A percentile compares a stretch with the other conserved stretches of the same genome.
These are phyloP conservation scores for Nasonia giraulti DNA, from an alignment of 1,140 invertebrate species.

Conservation along the genomic window DNA sequence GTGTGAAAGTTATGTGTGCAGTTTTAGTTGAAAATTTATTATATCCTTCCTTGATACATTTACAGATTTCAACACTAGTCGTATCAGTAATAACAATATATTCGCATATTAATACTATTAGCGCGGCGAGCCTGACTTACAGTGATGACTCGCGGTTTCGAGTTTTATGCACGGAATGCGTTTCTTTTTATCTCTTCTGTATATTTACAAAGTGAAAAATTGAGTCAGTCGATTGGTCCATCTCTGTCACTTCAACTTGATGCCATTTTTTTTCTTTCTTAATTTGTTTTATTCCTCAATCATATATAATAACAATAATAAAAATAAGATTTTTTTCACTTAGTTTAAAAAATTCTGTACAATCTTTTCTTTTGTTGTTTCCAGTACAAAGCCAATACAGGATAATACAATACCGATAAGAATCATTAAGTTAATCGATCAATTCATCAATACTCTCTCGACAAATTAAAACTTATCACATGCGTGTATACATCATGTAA, in stretches of 20 bases:
- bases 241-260: conserved; percentile 4
- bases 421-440: conserved; percentile 11
- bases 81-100: conserved; percentile 43
- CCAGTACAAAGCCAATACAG: conserved; percentile 23
- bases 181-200: neutral
- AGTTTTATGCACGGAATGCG: conserved; percentile 39
- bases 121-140: conserved; percentile 13
- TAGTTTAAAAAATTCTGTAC: conserved; percentile 37
- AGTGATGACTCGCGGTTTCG: conserved; percentile 25
- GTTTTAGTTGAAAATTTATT: conserved; percentile 45
- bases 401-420: conserved; percentile 42
- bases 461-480: conserved; percentile 41
- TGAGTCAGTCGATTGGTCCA: conserved; percentile 38
- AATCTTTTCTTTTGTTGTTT: conserved; percentile 13
- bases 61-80: conserved; percentile 34
- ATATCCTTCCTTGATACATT: conserved; percentile 33
- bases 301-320: conserved; percentile 28
- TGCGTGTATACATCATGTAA: conserved; percentile 8
- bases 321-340: conserved; percentile 6
- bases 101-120: conserved; percentile 43
- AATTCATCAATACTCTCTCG: conserved; percentile 17
- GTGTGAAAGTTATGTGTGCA: neutral
- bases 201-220: conserved; percentile 48
- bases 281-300: neutral
- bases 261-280: neutral